A percentile compares a stretch with the other conserved stretches of the same genome.
These are phyloP conservation scores for Synergus umbraculus DNA, from an alignment of 2,888 invertebrate genomes.

Conservation along the genomic window DNA sequence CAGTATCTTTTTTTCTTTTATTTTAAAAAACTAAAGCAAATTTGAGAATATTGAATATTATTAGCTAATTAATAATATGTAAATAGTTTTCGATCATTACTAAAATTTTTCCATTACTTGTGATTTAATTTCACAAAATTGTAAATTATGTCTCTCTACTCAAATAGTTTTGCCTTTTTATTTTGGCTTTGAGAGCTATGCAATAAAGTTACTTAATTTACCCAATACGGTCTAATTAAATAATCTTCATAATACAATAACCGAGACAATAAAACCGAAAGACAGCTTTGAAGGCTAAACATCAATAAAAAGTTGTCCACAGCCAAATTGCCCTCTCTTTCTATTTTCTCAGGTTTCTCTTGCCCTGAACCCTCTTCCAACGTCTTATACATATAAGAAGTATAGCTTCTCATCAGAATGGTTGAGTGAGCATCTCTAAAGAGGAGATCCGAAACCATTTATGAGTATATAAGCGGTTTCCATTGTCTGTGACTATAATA, in stretches of 20 bases:
- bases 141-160: no score
- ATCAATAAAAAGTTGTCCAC: background rate
- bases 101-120: background rate
- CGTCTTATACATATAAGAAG: background rate
- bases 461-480: conserved; percentile 75
- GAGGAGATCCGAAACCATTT: conserved; percentile 73
- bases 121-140: background rate
- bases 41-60: no score
- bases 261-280: background rate
- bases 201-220: background rate
- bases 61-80: no score
- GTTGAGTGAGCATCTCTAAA: conserved; percentile 31
- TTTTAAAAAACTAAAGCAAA: no score
- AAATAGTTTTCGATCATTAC: background rate
- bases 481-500: conserved; percentile 77
- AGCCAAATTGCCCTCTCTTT: background rate
- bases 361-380: background rate
- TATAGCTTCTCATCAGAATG: conserved; percentile 16
- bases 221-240: background rate
- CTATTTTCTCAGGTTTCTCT: background rate
- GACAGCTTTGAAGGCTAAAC: background rate
- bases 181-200: background rate
- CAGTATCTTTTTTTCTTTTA: no score
- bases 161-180: background rate
- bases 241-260: background rate